These are phyloP conservation scores for Ophion obscuratus DNA, from an alignment of 2,888 invertebrate genomes.

Conservation along the genomic window DNA sequence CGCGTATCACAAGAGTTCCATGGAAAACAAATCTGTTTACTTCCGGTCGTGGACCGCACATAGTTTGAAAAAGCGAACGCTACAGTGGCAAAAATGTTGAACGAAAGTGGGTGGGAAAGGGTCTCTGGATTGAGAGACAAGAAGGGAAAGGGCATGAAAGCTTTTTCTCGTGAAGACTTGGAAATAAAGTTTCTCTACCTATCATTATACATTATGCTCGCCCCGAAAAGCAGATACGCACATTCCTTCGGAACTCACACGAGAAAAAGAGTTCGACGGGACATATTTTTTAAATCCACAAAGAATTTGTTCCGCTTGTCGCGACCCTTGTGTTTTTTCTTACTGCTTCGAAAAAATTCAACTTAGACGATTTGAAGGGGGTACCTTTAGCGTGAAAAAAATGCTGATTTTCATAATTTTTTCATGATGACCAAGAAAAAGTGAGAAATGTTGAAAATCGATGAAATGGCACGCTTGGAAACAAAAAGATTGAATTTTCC, in stretches of 20 bases:
- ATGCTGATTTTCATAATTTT: too few relatives aligned
- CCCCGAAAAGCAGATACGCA: constrained; percentile 33
- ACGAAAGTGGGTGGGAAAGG: constrained; percentile 15
- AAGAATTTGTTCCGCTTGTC: background rate
- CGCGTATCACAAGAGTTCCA: constrained; percentile 46
- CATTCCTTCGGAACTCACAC: background rate
- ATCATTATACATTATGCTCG: constrained; percentile 38
- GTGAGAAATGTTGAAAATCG: too few relatives aligned
- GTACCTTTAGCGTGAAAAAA: too few relatives aligned
- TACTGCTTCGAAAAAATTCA: too few relatives aligned
- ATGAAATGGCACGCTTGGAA: too few relatives aligned
- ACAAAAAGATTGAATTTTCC: too few relatives aligned
- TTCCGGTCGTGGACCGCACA: constrained; percentile 37
- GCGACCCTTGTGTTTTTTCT: too few relatives aligned
- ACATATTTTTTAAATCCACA: background rate
- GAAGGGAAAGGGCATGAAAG: constrained; percentile 43
- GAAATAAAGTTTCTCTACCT: constrained; percentile 52
- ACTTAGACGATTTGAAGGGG: too few relatives aligned
- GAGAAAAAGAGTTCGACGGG: constrained; percentile 1
- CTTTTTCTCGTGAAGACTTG: constrained; percentile 52
- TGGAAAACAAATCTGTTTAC: constrained; percentile 67
- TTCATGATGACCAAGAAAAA: too few relatives aligned
- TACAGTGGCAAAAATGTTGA: constrained; percentile 20
- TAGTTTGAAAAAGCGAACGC: constrained; percentile 27
- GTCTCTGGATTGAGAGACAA: constrained; percentile 7